Evolutionary conservation across 2,888 invertebrate genomes (phyloP).

Genomic region (Sepiola atlantica): DNA sequence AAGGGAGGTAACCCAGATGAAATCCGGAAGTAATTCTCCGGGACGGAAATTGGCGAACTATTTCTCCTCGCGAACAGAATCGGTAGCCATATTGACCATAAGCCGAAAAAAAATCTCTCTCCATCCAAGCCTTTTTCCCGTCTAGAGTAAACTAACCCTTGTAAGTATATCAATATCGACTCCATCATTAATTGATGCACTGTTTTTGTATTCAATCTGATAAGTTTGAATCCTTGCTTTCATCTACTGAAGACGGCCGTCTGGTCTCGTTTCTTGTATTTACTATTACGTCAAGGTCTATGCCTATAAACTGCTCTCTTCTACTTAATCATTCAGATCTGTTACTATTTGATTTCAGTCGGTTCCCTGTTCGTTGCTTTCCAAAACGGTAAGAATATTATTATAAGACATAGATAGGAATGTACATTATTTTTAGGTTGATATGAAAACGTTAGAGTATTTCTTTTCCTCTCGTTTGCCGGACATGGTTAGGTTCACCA

Average conservation of each 20-base stretch:
- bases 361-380: not conserved
- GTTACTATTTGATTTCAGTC: not conserved
- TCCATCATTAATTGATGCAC: conserved; percentile 15
- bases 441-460: not conserved
- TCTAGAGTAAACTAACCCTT: conserved; percentile 38
- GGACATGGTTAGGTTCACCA: conserved; percentile 34
- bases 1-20: conserved; percentile 35
- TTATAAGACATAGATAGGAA: too few species aligned
- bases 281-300: conserved; percentile 46
- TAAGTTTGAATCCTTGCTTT: conserved; percentile 41
- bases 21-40: conserved; percentile 44
- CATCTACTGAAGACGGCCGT: not conserved
- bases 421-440: not conserved
- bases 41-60: conserved; percentile 45
- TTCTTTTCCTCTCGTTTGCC: not conserved
- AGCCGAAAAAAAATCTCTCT: conserved; percentile 45
- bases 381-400: conserved; percentile 11
- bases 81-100: conserved; percentile 46
- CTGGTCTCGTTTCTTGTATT: conserved; percentile 35
- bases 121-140: conserved; percentile 44
- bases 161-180: conserved; percentile 37
- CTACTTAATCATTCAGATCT: not conserved
- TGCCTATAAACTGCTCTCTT: not conserved
- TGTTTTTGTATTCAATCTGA: not conserved
- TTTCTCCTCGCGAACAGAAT: conserved; percentile 44